Percentiles rank a stretch among this genome's conserved stretches.
These are phyloP conservation scores for Cynopterus brachyotis DNA, from an alignment of 2,113 vertebrate genomes.

Conservation along the genomic window DNA sequence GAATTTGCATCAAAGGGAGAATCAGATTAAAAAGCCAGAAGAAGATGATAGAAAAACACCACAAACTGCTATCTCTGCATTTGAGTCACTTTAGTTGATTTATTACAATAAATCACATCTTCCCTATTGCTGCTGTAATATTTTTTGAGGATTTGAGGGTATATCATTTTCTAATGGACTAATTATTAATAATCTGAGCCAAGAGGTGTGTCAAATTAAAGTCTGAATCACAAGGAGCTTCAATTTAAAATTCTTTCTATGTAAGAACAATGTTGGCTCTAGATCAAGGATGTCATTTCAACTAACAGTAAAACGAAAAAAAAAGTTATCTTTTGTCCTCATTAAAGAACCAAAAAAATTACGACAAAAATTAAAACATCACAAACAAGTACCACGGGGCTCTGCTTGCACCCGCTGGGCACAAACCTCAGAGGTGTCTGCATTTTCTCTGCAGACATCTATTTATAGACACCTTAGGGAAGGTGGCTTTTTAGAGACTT, in stretches of 20 bases:
- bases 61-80: neutral
- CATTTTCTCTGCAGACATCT: neutral
- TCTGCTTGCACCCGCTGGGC: neutral
- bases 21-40: neutral
- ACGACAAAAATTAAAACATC: neutral
- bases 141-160: constrained; percentile 37
- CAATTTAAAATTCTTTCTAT: constrained; percentile 55
- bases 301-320: constrained; percentile 38
- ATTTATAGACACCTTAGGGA: neutral
- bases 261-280: constrained; percentile 18
- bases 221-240: constrained; percentile 35
- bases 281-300: constrained; percentile 32
- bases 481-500: constrained; percentile 7
- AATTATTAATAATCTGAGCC: constrained; percentile 43
- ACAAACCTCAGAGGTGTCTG: neutral
- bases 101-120: constrained; percentile 39
- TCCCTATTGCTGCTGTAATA: neutral
- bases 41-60: neutral
- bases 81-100: neutral
- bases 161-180: constrained; percentile 12
- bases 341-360: neutral
- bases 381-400: neutral
- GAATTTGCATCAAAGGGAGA: neutral
- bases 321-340: neutral
- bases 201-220: constrained; percentile 55